Evolutionary conservation across 2,888 invertebrate species (phyloP), one percentile per base, ranked within the genome.

Genomic region (Ormyrus pomaceus): DNA sequence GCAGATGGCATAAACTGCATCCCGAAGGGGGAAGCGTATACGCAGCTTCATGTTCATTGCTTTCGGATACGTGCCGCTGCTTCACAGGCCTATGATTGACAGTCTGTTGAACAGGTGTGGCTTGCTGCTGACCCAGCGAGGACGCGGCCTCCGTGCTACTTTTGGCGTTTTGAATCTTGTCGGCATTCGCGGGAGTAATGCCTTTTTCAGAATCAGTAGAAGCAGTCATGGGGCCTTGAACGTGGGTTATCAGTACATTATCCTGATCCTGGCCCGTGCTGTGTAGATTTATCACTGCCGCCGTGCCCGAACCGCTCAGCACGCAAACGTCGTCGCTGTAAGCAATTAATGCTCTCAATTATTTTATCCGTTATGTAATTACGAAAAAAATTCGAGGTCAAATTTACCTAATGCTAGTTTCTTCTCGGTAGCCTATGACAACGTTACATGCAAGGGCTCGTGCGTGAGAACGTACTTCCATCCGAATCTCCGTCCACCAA

Each of bases 401-500:
- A 34, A 45, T 56, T 92, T 91, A 97, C 98, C 97, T 97, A 86
- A 99, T 98, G 82, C 96, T 95, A 0, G 98, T 96, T 53, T 95
- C 94, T 92, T 99, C 99, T n/a, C 93, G 93, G 91, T 99, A 99
- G 0, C 97, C 99, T 59, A 99, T 92, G 66, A 99, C 97, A 6
- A 98, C 97, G 90, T 98, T 98, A 87, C 99, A 99, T 10, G 96
- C 96, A 82, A 99, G 92, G 0, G 98, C 96, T 58, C 97, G 92
- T 6, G 97, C 97, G 90, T 99, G 99, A 4, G 98, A 97, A 0
- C 98, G 93, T 78, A 99, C 95, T 92, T 99, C 99, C 90, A 97
- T 97, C 70, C 99, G 92, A 46, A 99, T 93, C 91, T 99, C 98
- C 0, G 96, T 97, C 99, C 99, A 99, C 98, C 99, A 99, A 1